Base-by-base conservation (phyloP, 2,888 invertebrate species). In the Ormyrus pomaceus region DNA sequence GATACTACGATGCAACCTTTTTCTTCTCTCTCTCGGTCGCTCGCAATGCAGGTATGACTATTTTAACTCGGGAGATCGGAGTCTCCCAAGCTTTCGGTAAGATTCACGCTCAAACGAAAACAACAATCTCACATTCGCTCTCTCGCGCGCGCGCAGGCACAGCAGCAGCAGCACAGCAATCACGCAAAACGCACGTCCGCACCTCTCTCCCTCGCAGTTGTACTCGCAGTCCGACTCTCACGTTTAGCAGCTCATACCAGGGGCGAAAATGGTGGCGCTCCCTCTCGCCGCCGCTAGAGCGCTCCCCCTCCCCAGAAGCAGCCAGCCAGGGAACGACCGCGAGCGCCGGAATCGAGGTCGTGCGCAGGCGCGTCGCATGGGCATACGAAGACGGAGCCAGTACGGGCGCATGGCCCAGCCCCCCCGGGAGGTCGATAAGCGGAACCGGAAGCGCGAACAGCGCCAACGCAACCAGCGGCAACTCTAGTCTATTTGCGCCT, bases 221-320 rank as follows among this genome's bases (percentile, higher is more conserved):
- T 73, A 76, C 72, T 56, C 79, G 65, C 80, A 64, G 34, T 50
- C 66, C 66, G 66, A 46, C 78, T 78, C 74, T 80, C 77, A 81
- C 70, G 75, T 81, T 69, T 68, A 79, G 71, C 82, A 46, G 82
- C 71, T 82, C 82, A 82, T 82, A 79, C 79, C 79, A 77, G 82
- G 79, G 79, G 70, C 81, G 78, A 82, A 82, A 82, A 82, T 82
- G 82, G 79, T 81, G 71, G 81, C 61, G 61, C 64, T 50, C 68
- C 73, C 64, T 56, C 11, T 59, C n/a, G 64, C n/a, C 11, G 10
- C n/a, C 46, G 45, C 62, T 5, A 59, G n/a, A n/a, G 62, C 69
- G 55, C 50, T 56, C 53, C 19, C 53, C 59, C 61, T 11, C 71
- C 53, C 61, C 50, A 48, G 55, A 19, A 13, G n/a, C 59, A n/a